Conservation (phyloP, 35 echinoderm and acorn worm genomes). For the Chiridota heheva region DNA sequence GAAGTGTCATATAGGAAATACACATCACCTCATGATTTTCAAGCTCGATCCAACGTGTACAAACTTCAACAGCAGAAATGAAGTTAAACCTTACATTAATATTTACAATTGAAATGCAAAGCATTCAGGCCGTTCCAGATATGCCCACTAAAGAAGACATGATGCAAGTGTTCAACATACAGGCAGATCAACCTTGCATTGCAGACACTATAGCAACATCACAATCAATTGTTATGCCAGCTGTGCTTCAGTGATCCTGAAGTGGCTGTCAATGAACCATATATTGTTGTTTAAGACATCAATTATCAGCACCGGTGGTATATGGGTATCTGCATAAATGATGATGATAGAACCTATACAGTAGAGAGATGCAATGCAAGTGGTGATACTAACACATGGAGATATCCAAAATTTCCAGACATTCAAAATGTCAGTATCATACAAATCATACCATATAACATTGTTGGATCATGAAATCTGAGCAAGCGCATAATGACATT, state of each 20-base stretch:
- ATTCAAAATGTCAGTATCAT: background rate
- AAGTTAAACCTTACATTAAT: conserved; percentile 3
- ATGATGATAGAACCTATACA: background rate
- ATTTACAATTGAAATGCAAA: conserved; percentile 16
- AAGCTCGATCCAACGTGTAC: background rate
- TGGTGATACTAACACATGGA: too few relatives aligned
- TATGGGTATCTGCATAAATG: conserved; percentile 3
- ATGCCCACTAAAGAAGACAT: conserved; percentile 21
- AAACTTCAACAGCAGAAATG: conserved; percentile 21
- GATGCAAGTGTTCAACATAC: background rate
- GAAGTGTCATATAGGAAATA: background rate
- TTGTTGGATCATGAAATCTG: background rate
- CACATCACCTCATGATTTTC: conserved; percentile 11
- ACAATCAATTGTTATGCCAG: too few relatives aligned
- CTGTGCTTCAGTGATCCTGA: background rate
- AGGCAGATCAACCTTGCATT: background rate
- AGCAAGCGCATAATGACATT: background rate
- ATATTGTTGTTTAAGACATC: conserved; percentile 9
- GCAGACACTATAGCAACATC: background rate
- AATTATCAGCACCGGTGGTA: background rate
- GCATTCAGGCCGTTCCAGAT: background rate
- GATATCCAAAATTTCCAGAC: too few relatives aligned
- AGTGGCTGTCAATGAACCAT: conserved; percentile 17
- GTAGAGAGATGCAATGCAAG: too few relatives aligned
- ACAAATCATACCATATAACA: conserved; percentile 10